phyloP scores from a whole-genome alignment of 2,888 invertebrate genomes.

The Cacoxenus indagator region DNA sequence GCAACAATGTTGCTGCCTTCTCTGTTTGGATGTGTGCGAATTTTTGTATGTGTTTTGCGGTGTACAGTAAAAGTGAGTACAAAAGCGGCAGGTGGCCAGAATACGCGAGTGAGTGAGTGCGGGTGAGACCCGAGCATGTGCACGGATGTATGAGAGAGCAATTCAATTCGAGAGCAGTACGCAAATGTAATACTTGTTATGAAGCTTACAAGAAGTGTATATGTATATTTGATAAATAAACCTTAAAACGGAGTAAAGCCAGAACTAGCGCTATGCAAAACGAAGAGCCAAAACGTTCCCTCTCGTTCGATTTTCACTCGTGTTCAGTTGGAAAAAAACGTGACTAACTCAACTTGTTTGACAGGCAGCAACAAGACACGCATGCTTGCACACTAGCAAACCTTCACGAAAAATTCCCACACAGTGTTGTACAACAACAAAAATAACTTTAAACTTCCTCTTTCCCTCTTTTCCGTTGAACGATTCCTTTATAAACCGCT shows the following conservation, averaged over 20 bases:
- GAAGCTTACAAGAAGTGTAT: no score
- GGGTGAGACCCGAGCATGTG: no score
- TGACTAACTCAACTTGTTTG: not conserved
- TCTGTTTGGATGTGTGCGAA: not conserved
- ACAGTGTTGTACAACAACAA: slow-evolving; percentile 7
- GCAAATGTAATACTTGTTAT: no score
- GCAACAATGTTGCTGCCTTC: not conserved
- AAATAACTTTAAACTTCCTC: not conserved
- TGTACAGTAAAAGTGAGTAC: not conserved
- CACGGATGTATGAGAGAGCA: no score
- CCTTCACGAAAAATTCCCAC: not conserved
- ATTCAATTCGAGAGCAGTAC: no score
- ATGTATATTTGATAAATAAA: no score
- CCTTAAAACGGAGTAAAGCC: no score
- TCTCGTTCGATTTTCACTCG: no score
- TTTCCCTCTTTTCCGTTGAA: not conserved
- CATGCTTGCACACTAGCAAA: not conserved
- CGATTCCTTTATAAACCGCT: no score
- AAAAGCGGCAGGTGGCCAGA: slow-evolving; percentile 1
- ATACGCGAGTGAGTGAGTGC: not conserved
- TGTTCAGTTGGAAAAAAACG: not conserved
- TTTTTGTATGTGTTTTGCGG: not conserved
- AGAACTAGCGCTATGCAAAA: no score
- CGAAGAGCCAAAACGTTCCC: no score
- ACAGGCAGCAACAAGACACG: not conserved